Conservation (phyloP, 2,797 vertebrate genomes). For the Scleropages formosus region DNA sequence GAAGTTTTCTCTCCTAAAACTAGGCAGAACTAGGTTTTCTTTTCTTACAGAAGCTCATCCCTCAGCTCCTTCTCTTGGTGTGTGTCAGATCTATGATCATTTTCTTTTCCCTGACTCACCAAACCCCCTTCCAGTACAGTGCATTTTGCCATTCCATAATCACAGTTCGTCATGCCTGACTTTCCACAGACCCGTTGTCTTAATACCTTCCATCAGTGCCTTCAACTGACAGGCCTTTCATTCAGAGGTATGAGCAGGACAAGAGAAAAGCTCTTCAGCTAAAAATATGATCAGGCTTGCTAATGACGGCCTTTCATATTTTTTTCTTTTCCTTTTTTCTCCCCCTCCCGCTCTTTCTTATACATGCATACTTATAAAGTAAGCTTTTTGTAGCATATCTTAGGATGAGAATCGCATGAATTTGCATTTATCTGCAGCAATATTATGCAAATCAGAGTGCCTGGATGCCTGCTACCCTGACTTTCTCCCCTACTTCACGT, state of each 20-base stretch:
- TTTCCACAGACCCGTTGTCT: background rate
- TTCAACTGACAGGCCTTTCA: background rate
- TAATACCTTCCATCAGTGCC: background rate
- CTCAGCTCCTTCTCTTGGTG: background rate
- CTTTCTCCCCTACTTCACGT: constrained; percentile 25
- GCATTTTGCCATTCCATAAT: background rate
- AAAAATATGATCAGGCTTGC: constrained; percentile 28
- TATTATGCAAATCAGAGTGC: constrained; percentile 63
- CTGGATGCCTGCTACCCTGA: constrained; percentile 25
- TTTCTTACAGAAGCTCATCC: background rate
- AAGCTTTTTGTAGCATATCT: constrained; percentile 66
- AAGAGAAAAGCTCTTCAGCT: constrained; percentile 8
- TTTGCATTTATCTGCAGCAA: constrained; percentile 70
- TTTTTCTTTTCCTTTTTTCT: too few relatives aligned
- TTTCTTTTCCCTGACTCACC: background rate
- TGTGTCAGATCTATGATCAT: background rate
- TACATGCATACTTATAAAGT: constrained; percentile 63
- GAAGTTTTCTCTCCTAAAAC: background rate
- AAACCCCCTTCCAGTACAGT: too few relatives aligned
- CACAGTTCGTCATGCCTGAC: background rate
- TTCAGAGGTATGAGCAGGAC: background rate
- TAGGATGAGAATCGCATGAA: constrained; percentile 62
- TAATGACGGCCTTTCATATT: background rate
- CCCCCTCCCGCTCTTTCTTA: constrained; percentile 34
- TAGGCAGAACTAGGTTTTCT: background rate